Conservation (phyloP, 2,113 vertebrate species). For the Mobula birostris region DNA sequence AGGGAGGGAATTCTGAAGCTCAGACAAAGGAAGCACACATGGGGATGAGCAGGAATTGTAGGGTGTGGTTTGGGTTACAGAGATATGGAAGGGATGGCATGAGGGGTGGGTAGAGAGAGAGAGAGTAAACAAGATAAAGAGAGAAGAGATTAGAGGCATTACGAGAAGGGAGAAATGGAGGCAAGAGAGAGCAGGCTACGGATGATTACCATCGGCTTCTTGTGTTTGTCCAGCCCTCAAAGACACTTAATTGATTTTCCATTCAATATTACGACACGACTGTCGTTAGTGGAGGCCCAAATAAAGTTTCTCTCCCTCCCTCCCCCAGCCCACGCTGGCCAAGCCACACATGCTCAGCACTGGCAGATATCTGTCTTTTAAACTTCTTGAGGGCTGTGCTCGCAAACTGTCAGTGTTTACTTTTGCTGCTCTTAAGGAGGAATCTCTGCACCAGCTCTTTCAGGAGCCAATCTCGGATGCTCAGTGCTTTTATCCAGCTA, state of each 20-base stretch:
- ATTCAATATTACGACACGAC: background rate
- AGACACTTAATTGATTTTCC: slow-evolving; percentile 33
- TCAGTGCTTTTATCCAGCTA: background rate
- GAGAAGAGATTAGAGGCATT: background rate
- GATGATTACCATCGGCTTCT: background rate
- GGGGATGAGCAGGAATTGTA: no score
- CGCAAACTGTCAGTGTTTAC: slow-evolving; percentile 27
- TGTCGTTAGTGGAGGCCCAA: background rate
- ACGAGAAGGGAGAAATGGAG: background rate
- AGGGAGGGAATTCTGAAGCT: no score
- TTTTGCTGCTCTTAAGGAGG: slow-evolving; percentile 21
- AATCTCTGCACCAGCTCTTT: slow-evolving; percentile 27
- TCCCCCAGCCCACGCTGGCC: background rate
- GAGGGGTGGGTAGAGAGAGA: no score
- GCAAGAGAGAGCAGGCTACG: background rate
- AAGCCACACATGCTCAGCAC: slow-evolving; percentile 13
- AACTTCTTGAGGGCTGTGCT: background rate
- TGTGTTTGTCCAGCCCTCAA: slow-evolving; percentile 20
- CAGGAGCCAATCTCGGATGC: background rate
- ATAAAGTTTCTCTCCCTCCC: background rate
- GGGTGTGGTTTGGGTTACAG: no score
- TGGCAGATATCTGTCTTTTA: slow-evolving; percentile 25
- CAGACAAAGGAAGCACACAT: no score
- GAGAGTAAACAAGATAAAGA: no score
- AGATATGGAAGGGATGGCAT: no score